Conservation (phyloP, 2,797 vertebrate genomes). For the Jordanella pulchra region DNA sequence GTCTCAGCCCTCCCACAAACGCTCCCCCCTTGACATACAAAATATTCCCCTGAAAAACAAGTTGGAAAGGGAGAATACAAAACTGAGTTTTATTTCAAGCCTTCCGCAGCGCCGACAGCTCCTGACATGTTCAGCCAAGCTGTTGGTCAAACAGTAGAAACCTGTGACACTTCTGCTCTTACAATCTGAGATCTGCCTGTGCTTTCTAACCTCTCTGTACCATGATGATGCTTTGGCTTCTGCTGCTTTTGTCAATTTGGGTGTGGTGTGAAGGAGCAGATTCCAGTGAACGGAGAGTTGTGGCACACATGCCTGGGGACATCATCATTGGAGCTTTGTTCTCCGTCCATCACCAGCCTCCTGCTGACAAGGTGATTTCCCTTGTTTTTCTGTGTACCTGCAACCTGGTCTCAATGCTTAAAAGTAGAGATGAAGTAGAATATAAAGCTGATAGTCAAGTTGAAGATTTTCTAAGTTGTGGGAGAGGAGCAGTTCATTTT, state of each 20-base stretch:
- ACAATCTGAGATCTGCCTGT: slow-evolving; percentile 28
- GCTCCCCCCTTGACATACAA: slow-evolving; percentile 42
- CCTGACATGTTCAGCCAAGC: slow-evolving; percentile 57
- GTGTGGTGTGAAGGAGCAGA: slow-evolving; percentile 78
- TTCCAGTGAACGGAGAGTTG: slow-evolving; percentile 89
- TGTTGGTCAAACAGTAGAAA: slow-evolving; percentile 30
- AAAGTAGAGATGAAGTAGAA: not conserved
- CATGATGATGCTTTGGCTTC: slow-evolving; percentile 77
- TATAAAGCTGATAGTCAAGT: not conserved
- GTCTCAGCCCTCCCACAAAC: slow-evolving; percentile 42
- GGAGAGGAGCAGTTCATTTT: not conserved
- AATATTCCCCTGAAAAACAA: slow-evolving; percentile 12
- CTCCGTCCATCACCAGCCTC: slow-evolving; percentile 97
- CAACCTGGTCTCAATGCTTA: not conserved
- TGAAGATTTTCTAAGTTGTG: not conserved
- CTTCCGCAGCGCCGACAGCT: slow-evolving; percentile 23
- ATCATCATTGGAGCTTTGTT: slow-evolving; percentile 97
- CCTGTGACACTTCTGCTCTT: slow-evolving; percentile 44
- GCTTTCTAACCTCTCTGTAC: slow-evolving; percentile 19
- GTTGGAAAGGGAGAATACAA: slow-evolving; percentile 24
- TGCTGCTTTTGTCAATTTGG: slow-evolving; percentile 83
- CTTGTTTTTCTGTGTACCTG: slow-evolving; percentile 9
- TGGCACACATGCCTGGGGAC: slow-evolving; percentile 94
- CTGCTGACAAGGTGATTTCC: slow-evolving; percentile 88
- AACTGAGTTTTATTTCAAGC: slow-evolving; percentile 20